Base-by-base conservation (phyloP, 2,797 vertebrate genomes). In the Micrastur ruficollis region DNA sequence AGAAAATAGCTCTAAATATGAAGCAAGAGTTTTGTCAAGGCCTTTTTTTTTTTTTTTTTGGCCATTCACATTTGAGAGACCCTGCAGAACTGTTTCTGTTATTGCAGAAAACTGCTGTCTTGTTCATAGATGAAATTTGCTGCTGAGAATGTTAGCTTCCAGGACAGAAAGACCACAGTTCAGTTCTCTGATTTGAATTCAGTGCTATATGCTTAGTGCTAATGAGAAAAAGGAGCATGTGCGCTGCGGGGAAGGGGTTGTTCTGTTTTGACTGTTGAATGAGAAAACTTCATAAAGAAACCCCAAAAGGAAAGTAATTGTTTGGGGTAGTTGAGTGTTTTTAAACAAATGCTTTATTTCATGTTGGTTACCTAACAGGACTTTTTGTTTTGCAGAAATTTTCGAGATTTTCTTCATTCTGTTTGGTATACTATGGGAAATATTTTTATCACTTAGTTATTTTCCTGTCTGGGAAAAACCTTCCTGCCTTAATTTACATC, bases 301-400 rank as follows among this genome's bases (percentile, higher is more conserved):
- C 8, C 4, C 23, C 26, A n/a, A 55, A 88, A 67, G 8, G 8
- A 81, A 88, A 81, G 56, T 67, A 67, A n/a, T 76, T 68, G 11
- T 29, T 55, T 52, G 27, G 34, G 8, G 12, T 9, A 40, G 25
- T 70, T 86, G 31, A 73, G 0, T 67, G 46, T 40, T 87, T 82
- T 85, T 40, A 67, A 91, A 36, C 16, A 84, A 40, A 42, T 50
- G 3, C 61, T 81, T 40, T 66, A 19, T 82, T 90, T 88, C 17
- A 52, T 61, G 6, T 78, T 80, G 12, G 3, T 79, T 79, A 20
- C 0, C 0, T 86, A 31, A 14, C 18, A 50, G 16, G 3, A 34
- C 29, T 55, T 53, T 9, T 5, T 59, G 26, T 20, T 58, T 94
- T 83, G 47, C 67, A 66, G 47, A 86, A 70, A 25, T 82, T 34